Evolutionary conservation across 1,140 invertebrate genomes (phyloP).

Genomic region (Calliopsis andreniformis): DNA sequence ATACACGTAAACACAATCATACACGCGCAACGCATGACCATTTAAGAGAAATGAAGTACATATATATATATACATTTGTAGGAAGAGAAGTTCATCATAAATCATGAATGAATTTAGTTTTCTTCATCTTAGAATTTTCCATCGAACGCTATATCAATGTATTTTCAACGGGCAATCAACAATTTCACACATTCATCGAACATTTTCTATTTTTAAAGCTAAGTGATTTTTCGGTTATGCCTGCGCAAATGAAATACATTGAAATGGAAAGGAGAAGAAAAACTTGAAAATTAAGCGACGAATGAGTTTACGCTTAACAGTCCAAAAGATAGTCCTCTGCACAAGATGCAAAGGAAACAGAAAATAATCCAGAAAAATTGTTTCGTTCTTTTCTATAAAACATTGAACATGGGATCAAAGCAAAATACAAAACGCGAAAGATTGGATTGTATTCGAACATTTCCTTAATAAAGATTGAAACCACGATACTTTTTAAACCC

Average conservation of each 20-base stretch:
- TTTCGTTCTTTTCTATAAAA: slow-evolving; percentile 7
- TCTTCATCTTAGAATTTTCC: neutral
- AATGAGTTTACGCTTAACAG: slow-evolving; percentile 15
- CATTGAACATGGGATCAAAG: slow-evolving; percentile 21
- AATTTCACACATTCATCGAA: neutral
- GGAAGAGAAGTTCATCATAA: neutral
- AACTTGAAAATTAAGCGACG: neutral
- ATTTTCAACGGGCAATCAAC: neutral
- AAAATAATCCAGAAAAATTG: neutral
- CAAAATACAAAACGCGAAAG: neutral
- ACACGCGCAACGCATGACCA: slow-evolving; percentile 25
- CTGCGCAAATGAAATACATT: neutral
- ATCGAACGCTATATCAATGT: neutral
- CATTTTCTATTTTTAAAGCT: slow-evolving; percentile 1
- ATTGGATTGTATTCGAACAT: neutral
- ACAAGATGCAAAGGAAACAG: neutral
- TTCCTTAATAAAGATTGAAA: neutral
- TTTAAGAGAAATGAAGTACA: slow-evolving; percentile 33
- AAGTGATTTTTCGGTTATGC: slow-evolving; percentile 3
- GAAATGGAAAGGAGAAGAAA: neutral
- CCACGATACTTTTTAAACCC: neutral
- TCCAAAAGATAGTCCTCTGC: slow-evolving; percentile 8
- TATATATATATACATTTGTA: slow-evolving; percentile 9
- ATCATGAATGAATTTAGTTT: neutral
- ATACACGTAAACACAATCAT: slow-evolving; percentile 24